Conservation (phyloP, 2,888 invertebrate species). For the Parnassius smintheus region DNA sequence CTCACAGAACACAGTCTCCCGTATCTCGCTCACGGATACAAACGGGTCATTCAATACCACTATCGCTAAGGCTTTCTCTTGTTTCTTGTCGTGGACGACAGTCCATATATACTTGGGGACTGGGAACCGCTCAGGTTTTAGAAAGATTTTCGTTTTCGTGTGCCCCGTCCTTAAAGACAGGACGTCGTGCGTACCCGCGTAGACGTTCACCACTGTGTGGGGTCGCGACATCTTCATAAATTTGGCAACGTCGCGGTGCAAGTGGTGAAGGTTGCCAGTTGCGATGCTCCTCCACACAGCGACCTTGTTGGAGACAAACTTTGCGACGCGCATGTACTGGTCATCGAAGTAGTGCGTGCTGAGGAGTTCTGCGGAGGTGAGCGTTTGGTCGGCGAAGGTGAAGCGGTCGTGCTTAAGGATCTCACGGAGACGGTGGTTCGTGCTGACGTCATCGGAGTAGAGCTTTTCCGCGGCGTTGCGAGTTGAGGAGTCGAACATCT, state of each 20-base stretch:
- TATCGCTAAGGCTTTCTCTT: constrained; percentile 47
- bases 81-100: constrained; percentile 44
- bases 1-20: constrained; percentile 63
- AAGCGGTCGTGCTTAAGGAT: constrained; percentile 52
- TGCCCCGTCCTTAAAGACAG: constrained; percentile 37
- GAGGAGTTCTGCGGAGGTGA: constrained; percentile 55
- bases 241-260: constrained; percentile 58
- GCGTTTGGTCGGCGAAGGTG: constrained; percentile 56
- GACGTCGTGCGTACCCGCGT: constrained; percentile 42
- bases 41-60: constrained; percentile 69
- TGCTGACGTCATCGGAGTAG: constrained; percentile 59
- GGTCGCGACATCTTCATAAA: constrained; percentile 35
- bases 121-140: constrained; percentile 55
- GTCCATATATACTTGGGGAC: constrained; percentile 69
- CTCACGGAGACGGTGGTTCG: constrained; percentile 57
- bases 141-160: constrained; percentile 31
- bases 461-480: constrained; percentile 59
- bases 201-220: constrained; percentile 44
- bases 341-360: constrained; percentile 58
- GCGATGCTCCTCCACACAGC: constrained; percentile 65
- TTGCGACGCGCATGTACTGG: constrained; percentile 58
- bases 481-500: constrained; percentile 68
- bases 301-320: constrained; percentile 61
- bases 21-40: constrained; percentile 68
- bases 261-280: constrained; percentile 56